A percentile compares a stretch with the other conserved stretches of the same genome.
Conservation (phyloP, 2,888 invertebrate species). For the Pterobdella sp. region DNA sequence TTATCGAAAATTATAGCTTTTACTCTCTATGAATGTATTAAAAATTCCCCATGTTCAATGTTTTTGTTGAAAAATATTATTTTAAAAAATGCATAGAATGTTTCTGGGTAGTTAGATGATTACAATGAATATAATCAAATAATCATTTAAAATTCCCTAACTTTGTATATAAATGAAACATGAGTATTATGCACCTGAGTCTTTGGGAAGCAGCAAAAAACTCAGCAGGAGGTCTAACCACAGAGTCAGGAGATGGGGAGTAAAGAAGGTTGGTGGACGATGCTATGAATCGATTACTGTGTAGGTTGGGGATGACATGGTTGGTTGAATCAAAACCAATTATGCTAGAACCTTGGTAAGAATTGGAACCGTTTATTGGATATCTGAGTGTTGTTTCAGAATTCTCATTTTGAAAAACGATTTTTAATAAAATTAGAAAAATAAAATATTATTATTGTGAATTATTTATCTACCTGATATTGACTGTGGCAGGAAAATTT, state of each 20-base stretch:
- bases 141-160: no score
- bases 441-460: no score
- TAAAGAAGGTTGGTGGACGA: conserved; percentile 25
- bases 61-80: no score
- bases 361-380: conserved; percentile 19
- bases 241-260: conserved; percentile 15
- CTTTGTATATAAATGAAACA: no score
- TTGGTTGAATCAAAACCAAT: conserved; percentile 26
- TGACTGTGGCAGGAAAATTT: conserved; percentile 25
- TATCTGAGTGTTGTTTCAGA: conserved; percentile 18
- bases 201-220: conserved; percentile 22
- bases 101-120: no score
- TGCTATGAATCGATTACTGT: conserved; percentile 17
- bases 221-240: conserved; percentile 21
- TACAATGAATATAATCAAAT: no score
- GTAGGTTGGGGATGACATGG: conserved; percentile 17
- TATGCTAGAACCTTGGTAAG: conserved; percentile 20
- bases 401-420: no score
- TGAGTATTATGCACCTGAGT: conserved; percentile 17
- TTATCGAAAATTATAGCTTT: no score
- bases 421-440: no score
- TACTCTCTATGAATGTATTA: no score
- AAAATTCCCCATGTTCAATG: no score
- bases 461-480: conserved; percentile 11
- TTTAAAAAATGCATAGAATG: no score